Conservation (phyloP, 2,888 invertebrate genomes). For the Allygus modestus region DNA sequence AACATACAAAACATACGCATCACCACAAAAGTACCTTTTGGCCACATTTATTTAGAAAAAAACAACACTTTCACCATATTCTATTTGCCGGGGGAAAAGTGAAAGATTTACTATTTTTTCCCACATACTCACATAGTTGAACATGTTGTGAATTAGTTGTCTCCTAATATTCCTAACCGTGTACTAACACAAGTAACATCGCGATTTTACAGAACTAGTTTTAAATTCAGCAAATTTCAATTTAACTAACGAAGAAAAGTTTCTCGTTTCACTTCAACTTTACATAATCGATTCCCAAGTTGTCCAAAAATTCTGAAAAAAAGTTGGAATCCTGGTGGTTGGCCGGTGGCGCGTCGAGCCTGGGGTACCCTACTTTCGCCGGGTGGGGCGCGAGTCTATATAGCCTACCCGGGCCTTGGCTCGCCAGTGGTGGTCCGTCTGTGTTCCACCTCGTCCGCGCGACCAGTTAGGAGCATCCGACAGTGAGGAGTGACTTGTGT, state of each 20-base stretch:
- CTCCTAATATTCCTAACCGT: too few species aligned
- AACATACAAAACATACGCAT: too few species aligned
- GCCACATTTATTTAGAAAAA: too few species aligned
- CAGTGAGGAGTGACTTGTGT: neutral
- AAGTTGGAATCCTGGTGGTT: neutral
- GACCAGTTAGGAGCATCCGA: conserved; percentile 17
- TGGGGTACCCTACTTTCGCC: conserved; percentile 30
- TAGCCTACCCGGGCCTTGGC: neutral
- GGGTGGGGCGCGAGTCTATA: conserved; percentile 48
- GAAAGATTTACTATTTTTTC: too few species aligned
- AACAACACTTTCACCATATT: too few species aligned
- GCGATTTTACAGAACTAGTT: neutral
- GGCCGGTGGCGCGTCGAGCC: neutral
- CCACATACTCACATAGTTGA: too few species aligned
- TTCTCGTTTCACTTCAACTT: neutral
- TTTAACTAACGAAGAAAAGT: neutral
- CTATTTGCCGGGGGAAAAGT: too few species aligned
- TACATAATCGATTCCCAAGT: neutral
- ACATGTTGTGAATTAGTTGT: too few species aligned
- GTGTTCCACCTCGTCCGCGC: neutral
- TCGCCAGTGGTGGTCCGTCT: conserved; percentile 23
- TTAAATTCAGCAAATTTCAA: neutral
- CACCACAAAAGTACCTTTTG: too few species aligned
- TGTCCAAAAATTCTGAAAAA: neutral
- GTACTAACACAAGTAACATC: too few species aligned